Evolutionary conservation across 2,888 invertebrate genomes (phyloP), one percentile per base, ranked within the genome.

Genomic region (Drosophila meridiana): DNA sequence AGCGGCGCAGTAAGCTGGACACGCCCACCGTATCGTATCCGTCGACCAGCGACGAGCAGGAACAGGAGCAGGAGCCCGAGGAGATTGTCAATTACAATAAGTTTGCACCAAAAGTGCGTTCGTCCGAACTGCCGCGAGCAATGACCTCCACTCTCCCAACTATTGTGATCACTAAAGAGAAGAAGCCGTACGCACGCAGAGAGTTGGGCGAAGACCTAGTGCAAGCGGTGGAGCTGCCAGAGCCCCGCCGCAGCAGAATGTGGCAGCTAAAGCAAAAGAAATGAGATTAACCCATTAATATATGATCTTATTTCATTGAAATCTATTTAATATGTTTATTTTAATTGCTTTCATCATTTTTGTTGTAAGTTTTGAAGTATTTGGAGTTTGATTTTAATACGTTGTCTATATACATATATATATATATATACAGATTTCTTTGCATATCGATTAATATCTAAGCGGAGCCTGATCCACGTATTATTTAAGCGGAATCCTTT

Each of bases 1-100:
- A 91, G 50, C 36, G 61, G 47, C 82, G 82, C 47, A 86, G 85
- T 40, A 91, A 87, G 40, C 76, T 84, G 4, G 72, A 82, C 14
- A 32, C 0, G 2, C 50, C 58, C 26, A 3, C 34, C 20, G 42
- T 43, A 36, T 45, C 13, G 4, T n/a, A 40, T 3, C 40, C 64
- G 45, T 28, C 62, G 0, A 26, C 26, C 4, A 28, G 36, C 13
- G 69, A 40, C 5, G 81, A 83, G 7, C 56, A 26, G 13, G 81
- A 83, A 7, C 56, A 26, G 13, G 59, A 59, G 47, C 47, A 13
- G 26, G 26, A 36, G 5, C 45, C 71, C 42, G 72, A 82, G 8
- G 55, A 48, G 5, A 26, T 52, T 13, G 26, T 28, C 30, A 68
- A 67, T 32, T 81, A 81, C 13, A 69, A 68, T 0, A 63, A 61